Evolutionary conservation across 1,140 invertebrate genomes (phyloP).

Genomic region (Penaeus japonicus): DNA sequence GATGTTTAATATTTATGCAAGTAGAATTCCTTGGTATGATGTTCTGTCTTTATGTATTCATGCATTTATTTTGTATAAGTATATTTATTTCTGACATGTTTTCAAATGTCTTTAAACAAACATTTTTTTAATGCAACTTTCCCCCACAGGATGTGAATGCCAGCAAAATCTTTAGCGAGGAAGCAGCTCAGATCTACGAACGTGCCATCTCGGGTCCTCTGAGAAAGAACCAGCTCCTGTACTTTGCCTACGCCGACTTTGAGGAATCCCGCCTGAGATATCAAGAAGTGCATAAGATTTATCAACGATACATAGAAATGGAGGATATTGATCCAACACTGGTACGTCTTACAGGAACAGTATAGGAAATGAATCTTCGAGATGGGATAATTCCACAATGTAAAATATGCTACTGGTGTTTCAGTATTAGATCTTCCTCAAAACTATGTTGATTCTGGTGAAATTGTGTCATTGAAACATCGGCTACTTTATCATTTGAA

Average conservation of each 20-base stretch:
- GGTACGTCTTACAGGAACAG: constrained; percentile 68
- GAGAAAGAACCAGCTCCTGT: constrained; percentile 90
- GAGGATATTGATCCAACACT: constrained; percentile 92
- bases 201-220: constrained; percentile 84
- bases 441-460: too few relatives aligned
- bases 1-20: too few relatives aligned
- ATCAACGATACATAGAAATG: constrained; percentile 89
- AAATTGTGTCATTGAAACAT: too few relatives aligned
- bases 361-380: not conserved
- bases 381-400: too few relatives aligned
- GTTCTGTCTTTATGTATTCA: too few relatives aligned
- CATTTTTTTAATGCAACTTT: constrained; percentile 37
- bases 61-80: too few relatives aligned
- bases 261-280: constrained; percentile 96
- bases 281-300: constrained; percentile 97
- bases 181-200: constrained; percentile 93
- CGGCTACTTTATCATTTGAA: too few relatives aligned
- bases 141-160: constrained; percentile 82
- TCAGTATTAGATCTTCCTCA: too few relatives aligned
- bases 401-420: too few relatives aligned
- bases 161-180: constrained; percentile 90
- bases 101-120: not conserved
- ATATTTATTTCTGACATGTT: not conserved
- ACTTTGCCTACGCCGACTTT: constrained; percentile 99
- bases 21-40: too few relatives aligned